Conservation (phyloP, 2,113 vertebrate species). For the Xerus inauris region DNA sequence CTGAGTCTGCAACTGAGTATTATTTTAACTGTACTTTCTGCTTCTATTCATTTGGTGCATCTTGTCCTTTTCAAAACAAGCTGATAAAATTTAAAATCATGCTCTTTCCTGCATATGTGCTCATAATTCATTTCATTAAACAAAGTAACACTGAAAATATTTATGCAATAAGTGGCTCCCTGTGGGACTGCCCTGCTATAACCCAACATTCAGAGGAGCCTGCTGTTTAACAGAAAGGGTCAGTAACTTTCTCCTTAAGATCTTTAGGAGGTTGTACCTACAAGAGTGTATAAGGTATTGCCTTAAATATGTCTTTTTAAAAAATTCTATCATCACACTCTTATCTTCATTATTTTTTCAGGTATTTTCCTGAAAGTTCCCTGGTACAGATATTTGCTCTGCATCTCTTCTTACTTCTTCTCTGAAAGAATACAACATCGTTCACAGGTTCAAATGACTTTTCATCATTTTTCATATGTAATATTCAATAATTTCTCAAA, state of each 20-base stretch:
- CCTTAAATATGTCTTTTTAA: neutral
- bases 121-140: neutral
- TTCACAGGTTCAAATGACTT: neutral
- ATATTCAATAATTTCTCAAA: slow-evolving; percentile 23
- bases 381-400: neutral
- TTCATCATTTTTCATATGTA: neutral
- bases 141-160: neutral
- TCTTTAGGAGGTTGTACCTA: neutral
- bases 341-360: neutral
- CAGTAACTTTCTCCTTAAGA: neutral
- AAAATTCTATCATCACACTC: neutral
- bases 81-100: neutral
- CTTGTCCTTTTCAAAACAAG: neutral
- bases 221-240: neutral
- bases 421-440: neutral
- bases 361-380: neutral
- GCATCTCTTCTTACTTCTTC: neutral
- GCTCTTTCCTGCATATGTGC: neutral
- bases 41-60: neutral
- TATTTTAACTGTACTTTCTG: neutral
- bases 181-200: neutral
- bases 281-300: neutral
- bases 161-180: neutral
- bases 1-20: neutral
- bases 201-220: neutral